Percentiles rank a stretch among this genome's conserved stretches.
These are phyloP conservation scores for Cecropterus lyciades DNA, from an alignment of 1,140 invertebrate species.

Conservation along the genomic window DNA sequence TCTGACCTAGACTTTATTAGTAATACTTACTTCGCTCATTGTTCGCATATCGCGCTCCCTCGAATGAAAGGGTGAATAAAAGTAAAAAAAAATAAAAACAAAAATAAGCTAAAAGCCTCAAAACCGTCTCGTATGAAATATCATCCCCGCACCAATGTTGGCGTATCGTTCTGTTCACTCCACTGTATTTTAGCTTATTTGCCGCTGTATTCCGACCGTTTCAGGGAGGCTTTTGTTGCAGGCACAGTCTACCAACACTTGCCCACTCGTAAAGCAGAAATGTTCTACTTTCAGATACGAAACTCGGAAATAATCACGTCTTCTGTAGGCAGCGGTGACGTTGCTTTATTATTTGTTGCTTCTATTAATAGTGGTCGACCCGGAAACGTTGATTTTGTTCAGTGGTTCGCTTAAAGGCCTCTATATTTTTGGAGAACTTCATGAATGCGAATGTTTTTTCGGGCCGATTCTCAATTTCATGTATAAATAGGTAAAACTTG, in stretches of 20 bases:
- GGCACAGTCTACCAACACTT: constrained; percentile 19
- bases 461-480: no score
- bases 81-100: constrained; percentile 25
- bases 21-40: not conserved
- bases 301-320: constrained; percentile 26
- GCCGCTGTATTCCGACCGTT: constrained; percentile 20
- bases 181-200: constrained; percentile 44
- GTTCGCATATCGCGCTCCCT: not conserved
- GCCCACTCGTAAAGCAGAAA: constrained; percentile 30
- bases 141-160: constrained; percentile 38
- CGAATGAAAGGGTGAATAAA: not conserved
- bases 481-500: no score
- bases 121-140: constrained; percentile 51
- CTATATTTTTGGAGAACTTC: no score
- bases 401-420: not conserved
- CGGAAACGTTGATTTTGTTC: constrained; percentile 5
- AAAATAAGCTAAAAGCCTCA: constrained; percentile 34
- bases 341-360: constrained; percentile 18
- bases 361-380: not conserved
- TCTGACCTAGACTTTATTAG: no score
- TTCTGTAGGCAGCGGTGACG: constrained; percentile 7
- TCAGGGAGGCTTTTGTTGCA: constrained; percentile 23
- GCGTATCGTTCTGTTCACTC: constrained; percentile 30
- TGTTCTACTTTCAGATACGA: constrained; percentile 28
- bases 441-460: no score